These are phyloP conservation scores for Oncorhynchus kisutch DNA, from an alignment of 2,113 vertebrate species.

Conservation along the genomic window DNA sequence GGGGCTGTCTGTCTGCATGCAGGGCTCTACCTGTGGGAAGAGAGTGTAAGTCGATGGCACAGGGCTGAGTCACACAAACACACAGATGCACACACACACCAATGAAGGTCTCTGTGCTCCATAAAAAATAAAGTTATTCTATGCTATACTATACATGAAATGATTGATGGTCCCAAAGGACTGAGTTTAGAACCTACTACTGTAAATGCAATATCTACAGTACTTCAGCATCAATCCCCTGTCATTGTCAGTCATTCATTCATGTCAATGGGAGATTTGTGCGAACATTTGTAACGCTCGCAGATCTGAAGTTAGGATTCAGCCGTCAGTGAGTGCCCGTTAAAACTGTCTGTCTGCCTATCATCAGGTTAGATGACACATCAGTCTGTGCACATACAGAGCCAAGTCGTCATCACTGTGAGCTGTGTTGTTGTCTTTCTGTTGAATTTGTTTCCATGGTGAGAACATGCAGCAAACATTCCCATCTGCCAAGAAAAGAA, in stretches of 20 bases:
- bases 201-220: no score
- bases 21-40: background rate
- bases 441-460: constrained; percentile 33
- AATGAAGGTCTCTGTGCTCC: background rate
- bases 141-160: background rate
- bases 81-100: background rate
- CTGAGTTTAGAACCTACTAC: no score
- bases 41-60: background rate
- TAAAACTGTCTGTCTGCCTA: background rate
- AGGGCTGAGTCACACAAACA: no score
- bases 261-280: no score
- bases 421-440: constrained; percentile 10
- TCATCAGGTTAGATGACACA: constrained; percentile 15
- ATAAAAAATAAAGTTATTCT: background rate
- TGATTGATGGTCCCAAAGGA: no score
- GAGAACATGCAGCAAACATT: background rate
- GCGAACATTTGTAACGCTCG: no score
- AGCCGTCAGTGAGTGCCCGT: no score
- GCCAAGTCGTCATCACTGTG: background rate
- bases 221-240: no score
- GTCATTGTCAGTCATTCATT: no score
- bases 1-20: constrained; percentile 14
- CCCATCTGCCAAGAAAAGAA: constrained; percentile 11
- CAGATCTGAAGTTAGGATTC: no score
- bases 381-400: background rate